A percentile compares a stretch with the other conserved stretches of the same genome.
Conservation (phyloP, 2,888 invertebrate species). For the Hydropsyche betteni region DNA sequence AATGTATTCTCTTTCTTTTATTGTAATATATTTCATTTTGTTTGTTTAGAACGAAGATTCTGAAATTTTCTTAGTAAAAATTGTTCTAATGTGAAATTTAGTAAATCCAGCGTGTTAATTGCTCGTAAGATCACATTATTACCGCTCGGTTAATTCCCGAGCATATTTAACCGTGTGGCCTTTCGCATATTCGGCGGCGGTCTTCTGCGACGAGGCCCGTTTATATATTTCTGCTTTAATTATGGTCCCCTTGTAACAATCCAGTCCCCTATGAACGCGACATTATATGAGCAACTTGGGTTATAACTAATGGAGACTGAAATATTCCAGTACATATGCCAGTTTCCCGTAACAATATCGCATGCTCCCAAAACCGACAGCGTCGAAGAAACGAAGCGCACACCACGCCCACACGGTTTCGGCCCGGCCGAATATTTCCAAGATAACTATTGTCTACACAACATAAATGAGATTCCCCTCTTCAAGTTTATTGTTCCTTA, state of each 20-base stretch:
- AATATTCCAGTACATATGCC: slow-evolving; percentile 45
- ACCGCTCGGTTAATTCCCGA: slow-evolving; percentile 6
- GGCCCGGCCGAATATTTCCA: slow-evolving; percentile 42
- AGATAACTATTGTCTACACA: slow-evolving; percentile 49
- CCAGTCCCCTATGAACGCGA: slow-evolving; percentile 28
- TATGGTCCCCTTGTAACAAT: slow-evolving; percentile 27
- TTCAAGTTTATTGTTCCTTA: slow-evolving; percentile 42
- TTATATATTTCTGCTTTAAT: slow-evolving; percentile 37
- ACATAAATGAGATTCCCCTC: slow-evolving; percentile 49
- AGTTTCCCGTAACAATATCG: slow-evolving; percentile 36
- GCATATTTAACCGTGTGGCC: slow-evolving; percentile 3
- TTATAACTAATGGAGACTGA: slow-evolving; percentile 45
- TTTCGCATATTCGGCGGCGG: neutral
- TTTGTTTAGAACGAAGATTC: too few relatives aligned
- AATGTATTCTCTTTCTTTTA: too few relatives aligned
- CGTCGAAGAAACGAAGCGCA: slow-evolving; percentile 37
- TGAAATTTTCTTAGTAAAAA: neutral
- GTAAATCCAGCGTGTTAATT: slow-evolving; percentile 51
- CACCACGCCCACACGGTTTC: slow-evolving; percentile 5
- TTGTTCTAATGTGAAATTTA: neutral
- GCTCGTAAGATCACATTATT: slow-evolving; percentile 41
- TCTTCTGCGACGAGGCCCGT: neutral
- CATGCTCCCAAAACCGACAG: neutral
- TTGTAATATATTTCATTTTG: too few relatives aligned
- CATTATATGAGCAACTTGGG: slow-evolving; percentile 42